Evolutionary conservation across 1,140 invertebrate genomes (phyloP), one percentile per base, ranked within the genome.

Genomic region (Sipha flava): DNA sequence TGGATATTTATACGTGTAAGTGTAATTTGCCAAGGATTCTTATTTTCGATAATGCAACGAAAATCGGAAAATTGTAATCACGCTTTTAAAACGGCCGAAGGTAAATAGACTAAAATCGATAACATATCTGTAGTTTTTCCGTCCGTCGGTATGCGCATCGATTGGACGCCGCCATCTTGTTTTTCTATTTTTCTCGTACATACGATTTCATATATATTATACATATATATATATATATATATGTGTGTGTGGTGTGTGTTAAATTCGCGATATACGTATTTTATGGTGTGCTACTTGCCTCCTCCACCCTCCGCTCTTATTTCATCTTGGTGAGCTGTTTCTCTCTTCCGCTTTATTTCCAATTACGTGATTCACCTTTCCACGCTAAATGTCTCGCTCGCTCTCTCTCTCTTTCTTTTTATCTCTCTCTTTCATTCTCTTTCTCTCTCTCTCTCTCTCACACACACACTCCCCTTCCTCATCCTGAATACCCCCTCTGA

Each of bases 111-210:
- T 47, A 47, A 45, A 45, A 45, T 45, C 43, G 66, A 70, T 70
- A 70, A 47, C 12, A 29, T 70, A 47, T 47, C 66, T 18, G 66
- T 70, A 47, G 66, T 70, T 68, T 68, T 14, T 43, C 21, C 49
- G 49, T 75, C 34, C 52, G 52, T 77, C 34, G 72, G 72, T 77
- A 59, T 77, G 34, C 34, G 52, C 52, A 40, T 43, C 49, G 34
- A 40, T 57, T 77, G 34, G 52, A 43, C 73, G 73, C 29, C 72
- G 72, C 73, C 73, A 77, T 77, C 52, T 77, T 77, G 34, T 77
- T 77, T 77, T 73, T 77, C 10, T 4, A 14, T 68, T 43, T 43
- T 43, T 29, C 23, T 1, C 34, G 16, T 9, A 37, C 37, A 37
- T 0, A 14, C 66, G 40, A 43, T 26, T 23, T 16, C 34, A 21